phyloP scores from a whole-genome alignment of 1,140 invertebrate genomes.

The Phymorhynchus buccinoides region DNA sequence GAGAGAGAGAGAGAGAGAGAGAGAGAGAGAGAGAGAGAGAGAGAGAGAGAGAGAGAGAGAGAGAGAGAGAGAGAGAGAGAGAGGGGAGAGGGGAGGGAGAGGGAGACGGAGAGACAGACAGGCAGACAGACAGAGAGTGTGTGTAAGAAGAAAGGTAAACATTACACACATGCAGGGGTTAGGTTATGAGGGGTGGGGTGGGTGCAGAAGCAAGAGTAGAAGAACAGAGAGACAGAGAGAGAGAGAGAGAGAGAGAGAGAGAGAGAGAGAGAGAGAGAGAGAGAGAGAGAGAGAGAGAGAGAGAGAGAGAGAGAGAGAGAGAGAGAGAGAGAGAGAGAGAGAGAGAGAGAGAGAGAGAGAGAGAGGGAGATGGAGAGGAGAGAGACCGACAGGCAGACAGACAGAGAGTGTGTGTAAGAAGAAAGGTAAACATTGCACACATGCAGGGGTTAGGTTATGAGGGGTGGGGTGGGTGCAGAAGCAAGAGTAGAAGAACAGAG shows the following conservation, averaged over 20 bases:
- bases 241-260: neutral
- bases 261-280: neutral
- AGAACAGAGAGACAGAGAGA: neutral
- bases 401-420: neutral
- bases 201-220: too few species aligned
- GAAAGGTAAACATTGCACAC: neutral
- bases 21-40: conserved; percentile 18
- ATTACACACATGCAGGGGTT: too few species aligned
- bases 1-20: conserved; percentile 17
- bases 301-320: too few species aligned
- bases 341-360: neutral
- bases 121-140: neutral
- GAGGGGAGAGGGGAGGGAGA: neutral
- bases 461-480: neutral
- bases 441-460: neutral
- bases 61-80: neutral
- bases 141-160: too few species aligned
- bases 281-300: neutral
- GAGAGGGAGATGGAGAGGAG: conserved; percentile 9
- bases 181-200: too few species aligned
- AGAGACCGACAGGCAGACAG: neutral
- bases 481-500: neutral
- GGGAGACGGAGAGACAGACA: neutral
- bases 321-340: neutral
- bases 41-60: neutral